Evolutionary conservation across 2,888 invertebrate species (phyloP).

Genomic region (Pocota personata): DNA sequence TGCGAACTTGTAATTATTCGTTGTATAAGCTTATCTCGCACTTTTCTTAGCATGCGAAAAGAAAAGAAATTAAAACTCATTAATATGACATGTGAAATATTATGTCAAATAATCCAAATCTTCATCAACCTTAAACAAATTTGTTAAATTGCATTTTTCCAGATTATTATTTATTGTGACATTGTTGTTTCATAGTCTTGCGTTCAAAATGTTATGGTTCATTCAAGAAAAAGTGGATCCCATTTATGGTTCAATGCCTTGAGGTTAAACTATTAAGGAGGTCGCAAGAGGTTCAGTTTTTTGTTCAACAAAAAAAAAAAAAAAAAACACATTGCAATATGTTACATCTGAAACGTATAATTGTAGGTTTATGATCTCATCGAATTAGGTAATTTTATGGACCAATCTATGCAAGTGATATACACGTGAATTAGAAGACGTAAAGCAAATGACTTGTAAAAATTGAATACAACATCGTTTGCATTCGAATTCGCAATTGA

Average conservation of each 20-base stretch:
- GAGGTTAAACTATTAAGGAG: constrained; percentile 23
- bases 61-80: neutral
- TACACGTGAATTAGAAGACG: constrained; percentile 1
- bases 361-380: constrained; percentile 22
- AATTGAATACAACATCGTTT: neutral
- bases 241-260: constrained; percentile 60
- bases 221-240: constrained; percentile 27
- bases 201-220: constrained; percentile 27
- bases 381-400: constrained; percentile 33
- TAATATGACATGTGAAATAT: constrained; percentile 6
- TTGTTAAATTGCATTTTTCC: constrained; percentile 31
- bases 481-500: neutral
- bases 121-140: constrained; percentile 30
- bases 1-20: constrained; percentile 8
- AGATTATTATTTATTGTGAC: constrained; percentile 41
- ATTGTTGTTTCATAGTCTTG: constrained; percentile 11
- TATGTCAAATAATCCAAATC: constrained; percentile 26
- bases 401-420: neutral
- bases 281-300: constrained; percentile 27
- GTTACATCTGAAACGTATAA: constrained; percentile 36
- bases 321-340: constrained; percentile 34
- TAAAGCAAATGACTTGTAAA: neutral
- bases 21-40: neutral
- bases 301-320: constrained; percentile 1
- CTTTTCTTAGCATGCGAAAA: neutral